Base-by-base conservation (phyloP, 2,888 invertebrate species). In the Parnassius orleans region DNA sequence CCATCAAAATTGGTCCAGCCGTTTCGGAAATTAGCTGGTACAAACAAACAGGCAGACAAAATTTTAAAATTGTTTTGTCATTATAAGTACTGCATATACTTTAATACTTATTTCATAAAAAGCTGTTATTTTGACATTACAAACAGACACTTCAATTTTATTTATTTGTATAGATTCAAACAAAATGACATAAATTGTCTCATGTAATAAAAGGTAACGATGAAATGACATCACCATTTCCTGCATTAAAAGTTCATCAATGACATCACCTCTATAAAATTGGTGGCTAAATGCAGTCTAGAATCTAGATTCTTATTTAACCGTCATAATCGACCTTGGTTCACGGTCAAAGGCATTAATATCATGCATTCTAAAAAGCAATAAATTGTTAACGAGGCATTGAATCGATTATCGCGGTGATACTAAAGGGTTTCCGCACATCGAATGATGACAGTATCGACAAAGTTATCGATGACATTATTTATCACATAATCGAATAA, bases 291-390 rank as follows among this genome's bases (percentile, higher is more conserved):
- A 14, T 19, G 41, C 33, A n/a, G 62, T 57, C 48, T 48, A 63
- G 62, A 63, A 63, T 63, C 62, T 63, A 63, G 62, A 58, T 51
- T 50, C 19, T 9, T 12, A 43, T 54, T 10, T 14, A 43, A 42
- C 50, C 43, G 15, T 42, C 47, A 50, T 15, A 42, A 41, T 11
- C 12, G 42, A 55, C 55, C 60, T 55, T 51, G 24, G 24, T 50
- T 56, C 56, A 61, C 3, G 61, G 56, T 33, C 55, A 61, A 41
- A 52, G 14, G 52, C 50, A 19, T 51, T 41, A 53, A 48, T 53
- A 48, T 60, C 14, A 42, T 52, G 55, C 61, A 41, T 33, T 43
- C 46, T 14, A 9, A 60, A 48, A 52, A n/a, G 51, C 56, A 56
- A 52, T 61, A 46, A 61, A 61, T 52, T 51, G 52, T 52, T 61